Evolutionary conservation across 1,140 invertebrate species (phyloP).

Genomic region (Pachypsylla venusta): DNA sequence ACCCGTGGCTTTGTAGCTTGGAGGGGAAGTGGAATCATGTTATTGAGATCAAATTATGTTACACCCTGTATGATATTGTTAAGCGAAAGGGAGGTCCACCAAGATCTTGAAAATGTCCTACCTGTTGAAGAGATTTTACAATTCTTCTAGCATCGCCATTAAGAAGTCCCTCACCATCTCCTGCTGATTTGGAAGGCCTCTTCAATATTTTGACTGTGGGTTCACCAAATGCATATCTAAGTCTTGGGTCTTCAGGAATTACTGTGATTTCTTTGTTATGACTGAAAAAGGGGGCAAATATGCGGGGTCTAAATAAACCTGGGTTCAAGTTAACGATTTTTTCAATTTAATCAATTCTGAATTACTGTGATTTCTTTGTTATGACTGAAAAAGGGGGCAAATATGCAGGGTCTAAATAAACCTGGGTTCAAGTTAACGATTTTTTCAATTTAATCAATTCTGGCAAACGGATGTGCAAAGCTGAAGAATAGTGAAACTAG

Average conservation of each 20-base stretch:
- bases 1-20: too few species aligned
- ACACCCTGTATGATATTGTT: neutral
- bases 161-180: slow-evolving; percentile 24
- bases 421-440: too few species aligned
- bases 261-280: neutral
- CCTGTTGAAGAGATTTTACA: slow-evolving; percentile 66
- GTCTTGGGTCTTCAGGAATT: slow-evolving; percentile 6
- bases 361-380: slow-evolving; percentile 5
- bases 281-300: neutral
- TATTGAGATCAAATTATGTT: neutral
- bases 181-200: slow-evolving; percentile 39
- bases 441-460: too few species aligned
- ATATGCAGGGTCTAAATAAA: too few species aligned
- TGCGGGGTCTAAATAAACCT: too few species aligned
- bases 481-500: too few species aligned
- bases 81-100: too few species aligned
- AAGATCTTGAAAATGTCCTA: too few species aligned
- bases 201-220: slow-evolving; percentile 70
- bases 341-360: too few species aligned
- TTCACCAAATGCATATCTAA: slow-evolving; percentile 32
- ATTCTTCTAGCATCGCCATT: slow-evolving; percentile 46
- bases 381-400: neutral
- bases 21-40: neutral
- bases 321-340: too few species aligned
- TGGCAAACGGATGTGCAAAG: too few species aligned